Evolutionary conservation across 2,888 invertebrate genomes (phyloP).

Genomic region (Thumatha senex): DNA sequence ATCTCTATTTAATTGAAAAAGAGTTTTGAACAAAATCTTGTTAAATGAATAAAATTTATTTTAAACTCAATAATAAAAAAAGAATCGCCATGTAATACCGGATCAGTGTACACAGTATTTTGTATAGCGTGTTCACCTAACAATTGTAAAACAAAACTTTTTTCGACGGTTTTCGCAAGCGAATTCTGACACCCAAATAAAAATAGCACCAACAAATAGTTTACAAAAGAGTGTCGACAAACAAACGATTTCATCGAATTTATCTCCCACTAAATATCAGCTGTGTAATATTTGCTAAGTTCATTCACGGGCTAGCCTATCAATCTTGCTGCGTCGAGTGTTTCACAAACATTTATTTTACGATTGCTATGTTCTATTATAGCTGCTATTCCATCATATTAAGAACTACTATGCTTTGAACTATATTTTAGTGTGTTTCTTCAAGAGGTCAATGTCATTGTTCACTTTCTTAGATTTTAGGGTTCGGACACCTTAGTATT

Average conservation of each 20-base stretch:
- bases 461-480: slow-evolving; percentile 31
- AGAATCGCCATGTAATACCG: neutral
- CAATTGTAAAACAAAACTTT: slow-evolving; percentile 4
- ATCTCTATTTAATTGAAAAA: no score
- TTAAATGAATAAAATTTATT: no score
- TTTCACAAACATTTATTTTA: slow-evolving; percentile 43
- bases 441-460: slow-evolving; percentile 32
- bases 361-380: slow-evolving; percentile 8
- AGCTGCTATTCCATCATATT: slow-evolving; percentile 15
- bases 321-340: slow-evolving; percentile 51
- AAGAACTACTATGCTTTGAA: slow-evolving; percentile 28
- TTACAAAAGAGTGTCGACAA: slow-evolving; percentile 5
- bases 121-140: neutral
- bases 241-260: slow-evolving; percentile 18
- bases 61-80: no score
- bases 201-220: slow-evolving; percentile 6
- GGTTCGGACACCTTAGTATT: slow-evolving; percentile 36
- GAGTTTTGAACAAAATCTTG: no score
- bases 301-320: slow-evolving; percentile 53
- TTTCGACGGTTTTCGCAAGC: slow-evolving; percentile 4
- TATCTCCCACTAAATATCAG: slow-evolving; percentile 26
- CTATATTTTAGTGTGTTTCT: slow-evolving; percentile 6
- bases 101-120: neutral
- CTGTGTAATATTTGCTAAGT: slow-evolving; percentile 51
- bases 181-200: slow-evolving; percentile 9